Evolutionary conservation across 2,113 vertebrate species (phyloP), one percentile per base, ranked within the genome.

Genomic region (Phylloscopus trochiloides): DNA sequence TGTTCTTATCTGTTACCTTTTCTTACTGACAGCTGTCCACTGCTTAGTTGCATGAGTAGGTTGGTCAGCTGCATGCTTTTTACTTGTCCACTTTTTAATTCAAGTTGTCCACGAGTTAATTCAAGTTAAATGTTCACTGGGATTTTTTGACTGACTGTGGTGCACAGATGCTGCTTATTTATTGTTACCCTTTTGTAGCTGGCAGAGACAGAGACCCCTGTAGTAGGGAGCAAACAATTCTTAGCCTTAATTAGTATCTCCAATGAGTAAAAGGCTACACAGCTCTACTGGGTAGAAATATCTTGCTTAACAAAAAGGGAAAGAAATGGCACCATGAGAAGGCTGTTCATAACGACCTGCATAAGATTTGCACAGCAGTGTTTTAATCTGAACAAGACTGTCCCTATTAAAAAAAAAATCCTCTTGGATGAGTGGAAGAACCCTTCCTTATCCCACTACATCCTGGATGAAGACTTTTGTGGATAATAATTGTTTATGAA

Each of bases 241-340:
- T 71, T 71, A 83, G 12, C 10, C 14, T 77, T 55, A 36, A 62
- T 74, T 63, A 74, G 22, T 48, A n/a, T 57, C 34, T 78, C 10
- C 7, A 18, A 31, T 0, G 0, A 40, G 12, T 42, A 55, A 26
- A 17, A 62, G 14, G 32, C 42, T 42, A 14, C 16, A 25, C 18
- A 90, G 34, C 5, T 26, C 20, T 51, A 48, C n/a, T 50, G 22
- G 45, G 40, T 17, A 68, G 45, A 52, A 85, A 48, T 21, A 36
- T 32, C 9, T 68, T 74, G 16, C 11, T 85, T 59, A 57, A 71
- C 17, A 65, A 38, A 91, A 75, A 78, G 10, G 15, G 14, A 38
- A 87, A 74, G n/a, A 61, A 92, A 54, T 63, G 7, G 1, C 47
- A n/a, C 34, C 0, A 26, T 3, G 11, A 61, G 21, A 55, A 75